Percentiles rank a stretch among this genome's conserved stretches.
Evolutionary conservation across 2,888 invertebrate species (phyloP).

Genomic region (Philhelius pedissequus): DNA sequence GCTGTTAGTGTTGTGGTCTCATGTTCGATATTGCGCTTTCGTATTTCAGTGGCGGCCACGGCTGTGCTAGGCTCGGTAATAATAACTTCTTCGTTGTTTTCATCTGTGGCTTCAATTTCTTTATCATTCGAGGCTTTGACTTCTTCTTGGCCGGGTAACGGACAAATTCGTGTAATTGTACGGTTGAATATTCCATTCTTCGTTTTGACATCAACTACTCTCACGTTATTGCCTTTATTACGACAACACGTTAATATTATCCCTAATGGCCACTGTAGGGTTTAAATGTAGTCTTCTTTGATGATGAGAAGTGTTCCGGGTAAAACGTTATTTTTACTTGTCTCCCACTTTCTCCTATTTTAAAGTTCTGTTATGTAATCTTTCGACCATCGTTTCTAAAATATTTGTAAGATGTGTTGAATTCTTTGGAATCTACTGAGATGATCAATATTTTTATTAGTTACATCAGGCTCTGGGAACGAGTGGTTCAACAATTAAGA

Average conservation of each 20-base stretch:
- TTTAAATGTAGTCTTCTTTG: slow-evolving; percentile 29
- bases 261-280: slow-evolving; percentile 24
- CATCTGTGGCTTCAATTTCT: too few species aligned
- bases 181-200: not conserved
- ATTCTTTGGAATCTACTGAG: not conserved
- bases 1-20: too few species aligned
- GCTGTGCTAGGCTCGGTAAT: too few species aligned
- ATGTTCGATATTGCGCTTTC: too few species aligned
- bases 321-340: not conserved
- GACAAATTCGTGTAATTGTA: not conserved
- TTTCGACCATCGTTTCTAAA: not conserved
- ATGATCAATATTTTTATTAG: not conserved
- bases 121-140: too few species aligned
- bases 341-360: slow-evolving; percentile 36
- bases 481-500: not conserved
- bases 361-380: not conserved
- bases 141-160: not conserved
- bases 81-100: too few species aligned
- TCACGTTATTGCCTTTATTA: not conserved
- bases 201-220: slow-evolving; percentile 33
- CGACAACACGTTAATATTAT: not conserved
- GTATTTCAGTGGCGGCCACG: too few species aligned
- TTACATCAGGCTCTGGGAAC: not conserved
- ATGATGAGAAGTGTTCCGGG: slow-evolving; percentile 1
- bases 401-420: not conserved